Evolutionary conservation across 2,888 invertebrate genomes (phyloP).

Genomic region (Cerastis rubricosa): DNA sequence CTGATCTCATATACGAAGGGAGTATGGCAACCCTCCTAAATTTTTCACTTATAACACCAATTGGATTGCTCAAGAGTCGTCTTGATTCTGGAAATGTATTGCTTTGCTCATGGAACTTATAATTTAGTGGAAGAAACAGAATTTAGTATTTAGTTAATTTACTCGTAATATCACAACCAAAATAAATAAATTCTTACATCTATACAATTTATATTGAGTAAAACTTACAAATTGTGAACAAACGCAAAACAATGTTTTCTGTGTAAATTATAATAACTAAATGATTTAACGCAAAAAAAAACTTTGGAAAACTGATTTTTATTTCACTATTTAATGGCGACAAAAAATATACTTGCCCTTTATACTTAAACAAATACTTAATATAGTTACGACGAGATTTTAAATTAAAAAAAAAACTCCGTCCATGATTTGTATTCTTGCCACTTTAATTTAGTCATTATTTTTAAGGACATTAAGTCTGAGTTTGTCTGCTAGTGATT

Average conservation of each 20-base stretch:
- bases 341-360: not conserved
- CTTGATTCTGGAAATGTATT: not conserved
- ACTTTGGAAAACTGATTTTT: constrained; percentile 4
- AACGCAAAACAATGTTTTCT: constrained; percentile 50
- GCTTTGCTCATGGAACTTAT: constrained; percentile 12
- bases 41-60: not conserved
- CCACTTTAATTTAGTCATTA: constrained; percentile 18
- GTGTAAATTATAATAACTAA: constrained; percentile 41
- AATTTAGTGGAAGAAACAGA: constrained; percentile 54
- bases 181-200: constrained; percentile 66
- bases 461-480: not conserved
- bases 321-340: not conserved
- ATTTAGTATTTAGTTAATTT: constrained; percentile 55
- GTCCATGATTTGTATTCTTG: constrained; percentile 14
- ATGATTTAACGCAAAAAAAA: constrained; percentile 24
- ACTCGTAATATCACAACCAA: constrained; percentile 69
- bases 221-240: constrained; percentile 54
- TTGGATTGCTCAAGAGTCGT: constrained; percentile 7
- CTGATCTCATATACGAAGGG: not conserved
- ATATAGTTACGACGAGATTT: constrained; percentile 17
- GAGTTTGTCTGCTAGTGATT: not conserved
- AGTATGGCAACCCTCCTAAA: not conserved
- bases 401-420: constrained; percentile 37
- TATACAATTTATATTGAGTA: constrained; percentile 53
- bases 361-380: not conserved